Conservation (phyloP, 2,888 invertebrate species). For the Trichacis sp. region DNA sequence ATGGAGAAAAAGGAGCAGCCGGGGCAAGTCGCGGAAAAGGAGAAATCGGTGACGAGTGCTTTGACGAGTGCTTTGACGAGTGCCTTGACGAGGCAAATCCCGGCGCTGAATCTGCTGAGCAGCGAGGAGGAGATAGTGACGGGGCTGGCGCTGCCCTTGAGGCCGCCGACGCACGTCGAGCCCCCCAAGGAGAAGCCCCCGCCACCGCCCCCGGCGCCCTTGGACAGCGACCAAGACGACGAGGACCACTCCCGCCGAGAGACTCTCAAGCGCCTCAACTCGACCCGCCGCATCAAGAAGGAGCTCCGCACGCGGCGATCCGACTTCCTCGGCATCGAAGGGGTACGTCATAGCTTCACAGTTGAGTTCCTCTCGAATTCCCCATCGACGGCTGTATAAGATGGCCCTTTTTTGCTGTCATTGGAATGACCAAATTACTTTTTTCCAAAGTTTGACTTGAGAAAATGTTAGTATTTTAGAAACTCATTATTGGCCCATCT, state of each 20-base stretch:
- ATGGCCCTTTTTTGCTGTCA: no score
- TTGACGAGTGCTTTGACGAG: neutral
- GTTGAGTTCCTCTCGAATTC: no score
- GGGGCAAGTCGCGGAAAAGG: neutral
- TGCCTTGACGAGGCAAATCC: constrained; percentile 51
- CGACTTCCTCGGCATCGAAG: constrained; percentile 88
- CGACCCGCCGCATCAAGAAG: constrained; percentile 87
- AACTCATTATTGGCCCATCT: no score
- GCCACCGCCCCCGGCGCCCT: constrained; percentile 76
- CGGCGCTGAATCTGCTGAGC: constrained; percentile 60
- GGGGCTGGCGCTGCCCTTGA: constrained; percentile 70
- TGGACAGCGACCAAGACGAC: constrained; percentile 68
- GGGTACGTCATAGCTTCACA: no score
- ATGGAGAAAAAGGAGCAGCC: no score
- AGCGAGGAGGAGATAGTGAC: constrained; percentile 64
- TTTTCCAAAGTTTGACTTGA: no score
- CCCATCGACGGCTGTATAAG: no score
- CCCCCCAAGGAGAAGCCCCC: constrained; percentile 91
- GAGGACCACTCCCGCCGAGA: neutral
- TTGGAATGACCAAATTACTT: no score
- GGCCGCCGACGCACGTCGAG: constrained; percentile 75
- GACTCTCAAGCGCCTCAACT: constrained; percentile 80
- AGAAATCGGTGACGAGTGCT: neutral
- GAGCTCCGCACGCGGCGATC: constrained; percentile 86
- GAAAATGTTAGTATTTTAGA: no score